Conservation (phyloP, 1,140 invertebrate genomes). For the Drosophila nikananu region DNA sequence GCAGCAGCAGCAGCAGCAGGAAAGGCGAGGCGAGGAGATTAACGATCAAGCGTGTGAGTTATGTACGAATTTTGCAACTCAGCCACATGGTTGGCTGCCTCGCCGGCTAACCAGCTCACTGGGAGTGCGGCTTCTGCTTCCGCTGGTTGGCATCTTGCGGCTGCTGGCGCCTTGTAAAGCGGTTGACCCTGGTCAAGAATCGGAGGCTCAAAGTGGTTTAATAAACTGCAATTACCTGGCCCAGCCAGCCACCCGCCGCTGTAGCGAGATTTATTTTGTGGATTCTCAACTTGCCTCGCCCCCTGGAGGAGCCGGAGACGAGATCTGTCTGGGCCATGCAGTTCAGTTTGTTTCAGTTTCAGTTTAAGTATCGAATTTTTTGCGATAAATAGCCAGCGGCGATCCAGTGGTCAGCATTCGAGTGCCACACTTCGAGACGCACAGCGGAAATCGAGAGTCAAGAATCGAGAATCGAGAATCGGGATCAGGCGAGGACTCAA, state of each 20-base stretch:
- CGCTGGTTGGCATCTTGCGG: conserved; percentile 5
- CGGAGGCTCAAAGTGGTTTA: conserved; percentile 75
- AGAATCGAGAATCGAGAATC: neutral
- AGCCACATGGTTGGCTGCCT: conserved; percentile 41
- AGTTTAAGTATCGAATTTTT: neutral
- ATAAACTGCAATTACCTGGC: conserved; percentile 77
- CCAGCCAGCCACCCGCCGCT: conserved; percentile 52
- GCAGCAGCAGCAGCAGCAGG: conserved; percentile 26
- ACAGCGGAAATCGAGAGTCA: conserved; percentile 4
- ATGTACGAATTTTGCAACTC: conserved; percentile 70
- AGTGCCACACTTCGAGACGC: conserved; percentile 57
- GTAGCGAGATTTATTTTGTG: conserved; percentile 76
- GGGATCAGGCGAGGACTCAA: neutral
- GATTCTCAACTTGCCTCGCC: conserved; percentile 61
- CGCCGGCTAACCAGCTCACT: conserved; percentile 18
- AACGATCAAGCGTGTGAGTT: conserved; percentile 77
- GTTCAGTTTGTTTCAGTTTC: conserved; percentile 23
- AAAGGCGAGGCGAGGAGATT: conserved; percentile 71
- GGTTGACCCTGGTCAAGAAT: conserved; percentile 82
- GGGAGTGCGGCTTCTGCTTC: conserved; percentile 7
- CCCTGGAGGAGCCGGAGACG: neutral
- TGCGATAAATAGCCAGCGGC: conserved; percentile 66
- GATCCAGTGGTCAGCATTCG: conserved; percentile 64
- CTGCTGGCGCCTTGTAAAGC: conserved; percentile 48
- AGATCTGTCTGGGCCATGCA: conserved; percentile 37